Evolutionary conservation across 1,140 invertebrate genomes (phyloP).

Genomic region (Drosophila sproati): DNA sequence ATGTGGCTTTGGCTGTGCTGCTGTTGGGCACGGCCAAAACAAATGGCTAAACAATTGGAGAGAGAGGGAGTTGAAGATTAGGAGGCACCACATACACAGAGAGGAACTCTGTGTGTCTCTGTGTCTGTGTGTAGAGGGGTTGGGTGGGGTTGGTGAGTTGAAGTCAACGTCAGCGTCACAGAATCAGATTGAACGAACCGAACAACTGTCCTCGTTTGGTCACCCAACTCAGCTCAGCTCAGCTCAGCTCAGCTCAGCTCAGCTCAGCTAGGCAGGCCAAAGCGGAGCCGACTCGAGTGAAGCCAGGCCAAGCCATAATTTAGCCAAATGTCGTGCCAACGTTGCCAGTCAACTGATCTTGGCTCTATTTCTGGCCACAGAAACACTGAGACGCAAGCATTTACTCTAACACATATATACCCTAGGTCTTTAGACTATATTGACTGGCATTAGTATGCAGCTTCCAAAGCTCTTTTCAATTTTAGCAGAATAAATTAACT

Average conservation of each 20-base stretch:
- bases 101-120: too few relatives aligned
- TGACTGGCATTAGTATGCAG: neutral
- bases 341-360: constrained; percentile 43
- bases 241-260: neutral
- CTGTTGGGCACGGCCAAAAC: constrained; percentile 61
- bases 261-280: neutral
- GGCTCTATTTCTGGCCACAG: constrained; percentile 2
- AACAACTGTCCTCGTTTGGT: constrained; percentile 71
- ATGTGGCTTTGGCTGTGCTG: neutral
- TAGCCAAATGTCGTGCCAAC: constrained; percentile 70
- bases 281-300: constrained; percentile 1
- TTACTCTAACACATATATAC: neutral
- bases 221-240: constrained; percentile 6
- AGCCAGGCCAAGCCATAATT: constrained; percentile 59
- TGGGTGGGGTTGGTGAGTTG: neutral
- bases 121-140: neutral
- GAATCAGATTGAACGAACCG: constrained; percentile 27
- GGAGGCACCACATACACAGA: neutral
- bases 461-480: too few relatives aligned
- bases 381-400: neutral
- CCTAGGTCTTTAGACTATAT: constrained; percentile 2
- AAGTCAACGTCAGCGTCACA: neutral
- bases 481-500: too few relatives aligned
- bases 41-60: constrained; percentile 53
- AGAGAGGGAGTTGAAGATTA: constrained; percentile 30